phyloP scores from a whole-genome alignment of 1,140 invertebrate genomes.

The Cydia splendana region DNA sequence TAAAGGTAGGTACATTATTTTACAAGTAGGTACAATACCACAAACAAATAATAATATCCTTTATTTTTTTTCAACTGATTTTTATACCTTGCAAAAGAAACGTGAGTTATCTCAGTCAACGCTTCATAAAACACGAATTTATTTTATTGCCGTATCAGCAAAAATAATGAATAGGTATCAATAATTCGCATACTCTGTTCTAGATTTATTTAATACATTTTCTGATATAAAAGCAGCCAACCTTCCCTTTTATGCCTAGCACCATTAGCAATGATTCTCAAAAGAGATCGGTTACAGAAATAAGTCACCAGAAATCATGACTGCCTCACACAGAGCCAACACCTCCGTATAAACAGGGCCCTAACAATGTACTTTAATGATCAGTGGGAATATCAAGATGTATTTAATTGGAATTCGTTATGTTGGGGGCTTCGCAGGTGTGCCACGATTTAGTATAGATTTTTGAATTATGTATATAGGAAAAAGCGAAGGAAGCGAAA shows the following conservation, averaged over 20 bases:
- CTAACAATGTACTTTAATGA: conserved; percentile 70
- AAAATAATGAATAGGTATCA: not conserved
- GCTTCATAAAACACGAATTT: too few species aligned
- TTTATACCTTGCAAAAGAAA: too few species aligned
- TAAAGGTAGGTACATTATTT: too few species aligned
- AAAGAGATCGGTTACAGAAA: conserved; percentile 31
- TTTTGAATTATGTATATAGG: conserved; percentile 6
- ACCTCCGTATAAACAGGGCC: conserved; percentile 47
- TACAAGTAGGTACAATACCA: too few species aligned
- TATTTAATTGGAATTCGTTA: conserved; percentile 71
- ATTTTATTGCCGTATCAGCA: not conserved
- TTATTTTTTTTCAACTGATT: too few species aligned
- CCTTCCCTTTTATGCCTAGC: not conserved
- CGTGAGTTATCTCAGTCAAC: too few species aligned
- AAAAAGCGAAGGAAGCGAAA: not conserved
- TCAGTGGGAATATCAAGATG: conserved; percentile 71
- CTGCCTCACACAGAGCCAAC: conserved; percentile 47
- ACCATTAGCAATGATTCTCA: conserved; percentile 26
- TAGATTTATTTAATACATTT: not conserved
- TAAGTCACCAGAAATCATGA: conserved; percentile 44
- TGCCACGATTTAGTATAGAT: conserved; percentile 33
- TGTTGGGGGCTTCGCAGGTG: conserved; percentile 61
- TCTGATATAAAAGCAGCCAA: not conserved
- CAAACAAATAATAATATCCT: too few species aligned
- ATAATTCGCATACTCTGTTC: not conserved